Base-by-base conservation (phyloP, 1,140 invertebrate genomes). In the Psix sp. region DNA sequence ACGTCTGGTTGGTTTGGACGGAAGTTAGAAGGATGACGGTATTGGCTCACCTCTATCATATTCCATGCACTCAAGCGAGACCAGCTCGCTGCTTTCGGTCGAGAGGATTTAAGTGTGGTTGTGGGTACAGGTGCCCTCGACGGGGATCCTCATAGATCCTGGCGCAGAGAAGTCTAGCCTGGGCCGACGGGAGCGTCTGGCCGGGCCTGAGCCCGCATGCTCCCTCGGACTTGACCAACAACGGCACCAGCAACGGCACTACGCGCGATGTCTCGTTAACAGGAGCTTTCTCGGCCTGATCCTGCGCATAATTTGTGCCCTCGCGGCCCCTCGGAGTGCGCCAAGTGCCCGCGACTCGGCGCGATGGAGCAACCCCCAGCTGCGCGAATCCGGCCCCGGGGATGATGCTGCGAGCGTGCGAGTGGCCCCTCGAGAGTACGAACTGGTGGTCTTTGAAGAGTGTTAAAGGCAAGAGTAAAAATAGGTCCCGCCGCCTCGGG, bases 11-110 rank as follows among this genome's bases (percentile, higher is more conserved):
- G 16, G 59, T 65, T 57, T 35, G 1, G 11, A 20, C 46, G 38
- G 16, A 48, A 51, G 35, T 20, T 40, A 52, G 35, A 31, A 21
- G 6, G 5, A 26, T 21, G 21, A 18, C 5, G 11, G 36, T 5
- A 51, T 18, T 13, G 1, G 31, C 84, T 86, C 78, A 87, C 86
- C 86, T 87, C 85, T 85, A 87, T 83, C 86, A 87, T 87, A 80
- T 85, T 86, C 85, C 84, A 87, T 86, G 83, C 86, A 82, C 76
- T 79, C 71, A 76, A 82, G 86, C 86, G 85, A 87, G 86, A 77
- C 80, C 77, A 81, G 84, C 86, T 87, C 85, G 86, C 86, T 81
- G 74, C 77, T 77, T 79, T 74, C 74, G 75, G 73, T 67, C 68
- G 76, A 49, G 36, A 43, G 33, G 13, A 14, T 56, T 54, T 20